phyloP scores from a whole-genome alignment of 2,888 invertebrate species.

The Drosophila formosana region DNA sequence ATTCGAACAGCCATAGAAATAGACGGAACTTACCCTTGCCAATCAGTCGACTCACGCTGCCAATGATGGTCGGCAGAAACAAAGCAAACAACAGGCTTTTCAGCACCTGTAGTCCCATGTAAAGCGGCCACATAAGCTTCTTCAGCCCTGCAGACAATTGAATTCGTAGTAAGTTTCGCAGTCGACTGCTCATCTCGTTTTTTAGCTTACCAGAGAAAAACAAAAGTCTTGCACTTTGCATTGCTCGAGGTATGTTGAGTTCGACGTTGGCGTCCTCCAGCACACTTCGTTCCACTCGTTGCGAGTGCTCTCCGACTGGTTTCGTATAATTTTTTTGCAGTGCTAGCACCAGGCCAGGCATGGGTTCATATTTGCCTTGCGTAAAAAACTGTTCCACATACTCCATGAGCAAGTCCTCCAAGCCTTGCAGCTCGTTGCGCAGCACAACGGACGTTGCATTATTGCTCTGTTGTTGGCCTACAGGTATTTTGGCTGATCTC shows the following conservation, averaged over 20 bases:
- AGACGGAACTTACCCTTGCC: constrained; percentile 89
- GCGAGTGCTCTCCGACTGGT: constrained; percentile 82
- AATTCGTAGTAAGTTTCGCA: constrained; percentile 15
- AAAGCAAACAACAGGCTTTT: constrained; percentile 93
- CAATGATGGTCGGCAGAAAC: constrained; percentile 93
- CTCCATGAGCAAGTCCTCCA: constrained; percentile 79
- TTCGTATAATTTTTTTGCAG: constrained; percentile 76
- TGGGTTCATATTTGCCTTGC: constrained; percentile 76
- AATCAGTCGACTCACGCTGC: constrained; percentile 92
- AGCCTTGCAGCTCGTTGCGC: constrained; percentile 65
- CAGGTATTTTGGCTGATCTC: constrained; percentile 10
- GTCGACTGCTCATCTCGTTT: not conserved
- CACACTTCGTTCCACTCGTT: constrained; percentile 86
- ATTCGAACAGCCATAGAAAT: not conserved
- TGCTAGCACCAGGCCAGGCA: constrained; percentile 76
- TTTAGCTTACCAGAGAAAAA: constrained; percentile 87
- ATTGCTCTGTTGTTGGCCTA: constrained; percentile 9
- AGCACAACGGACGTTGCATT: constrained; percentile 40
- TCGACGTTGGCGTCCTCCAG: constrained; percentile 84
- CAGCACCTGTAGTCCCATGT: constrained; percentile 92
- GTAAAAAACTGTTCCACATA: constrained; percentile 79
- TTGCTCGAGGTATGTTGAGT: constrained; percentile 87
- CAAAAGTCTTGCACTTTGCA: constrained; percentile 88
- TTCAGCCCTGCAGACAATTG: constrained; percentile 90
- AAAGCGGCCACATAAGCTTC: constrained; percentile 92